A percentile compares a stretch with the other conserved stretches of the same genome.
phyloP scores from a whole-genome alignment of 2,797 vertebrate species.

The Aldrovandia affinis region DNA sequence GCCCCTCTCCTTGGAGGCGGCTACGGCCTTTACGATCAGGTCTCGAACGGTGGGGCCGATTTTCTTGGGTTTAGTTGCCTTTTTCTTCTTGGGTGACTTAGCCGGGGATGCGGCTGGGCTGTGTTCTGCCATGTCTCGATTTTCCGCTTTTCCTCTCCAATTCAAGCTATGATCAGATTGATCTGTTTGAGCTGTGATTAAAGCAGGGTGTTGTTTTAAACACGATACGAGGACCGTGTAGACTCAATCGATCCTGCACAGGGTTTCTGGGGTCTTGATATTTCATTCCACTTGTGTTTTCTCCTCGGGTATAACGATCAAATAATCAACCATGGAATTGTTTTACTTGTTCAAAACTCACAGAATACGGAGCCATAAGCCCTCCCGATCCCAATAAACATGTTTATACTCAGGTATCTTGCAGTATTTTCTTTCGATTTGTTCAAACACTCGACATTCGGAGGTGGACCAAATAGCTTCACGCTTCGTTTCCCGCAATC shows the following conservation, averaged over 20 bases:
- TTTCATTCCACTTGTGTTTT: not conserved
- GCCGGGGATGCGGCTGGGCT: not conserved
- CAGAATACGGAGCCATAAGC: not conserved
- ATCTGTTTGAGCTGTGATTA: not conserved
- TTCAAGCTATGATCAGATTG: not conserved
- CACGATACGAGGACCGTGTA: not conserved
- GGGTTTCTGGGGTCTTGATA: too few species aligned
- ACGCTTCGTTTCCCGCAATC: not conserved
- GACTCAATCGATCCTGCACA: not conserved
- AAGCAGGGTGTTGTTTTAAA: not conserved
- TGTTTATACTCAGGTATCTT: not conserved
- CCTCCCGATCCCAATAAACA: not conserved
- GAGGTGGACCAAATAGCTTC: not conserved
- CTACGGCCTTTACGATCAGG: not conserved
- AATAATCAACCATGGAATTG: not conserved
- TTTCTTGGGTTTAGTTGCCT: not conserved
- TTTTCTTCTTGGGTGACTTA: not conserved
- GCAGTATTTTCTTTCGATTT: not conserved
- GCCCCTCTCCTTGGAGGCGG: not conserved
- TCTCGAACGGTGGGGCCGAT: not conserved
- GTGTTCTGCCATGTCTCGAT: not conserved
- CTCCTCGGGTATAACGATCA: not conserved
- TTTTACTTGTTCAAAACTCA: not conserved
- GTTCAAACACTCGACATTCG: not conserved
- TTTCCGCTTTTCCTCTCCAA: not conserved